Percentiles rank a stretch among this genome's conserved stretches.
These are phyloP conservation scores for Neopelma chrysocephalum DNA, from an alignment of 2,797 vertebrate species.

Conservation along the genomic window DNA sequence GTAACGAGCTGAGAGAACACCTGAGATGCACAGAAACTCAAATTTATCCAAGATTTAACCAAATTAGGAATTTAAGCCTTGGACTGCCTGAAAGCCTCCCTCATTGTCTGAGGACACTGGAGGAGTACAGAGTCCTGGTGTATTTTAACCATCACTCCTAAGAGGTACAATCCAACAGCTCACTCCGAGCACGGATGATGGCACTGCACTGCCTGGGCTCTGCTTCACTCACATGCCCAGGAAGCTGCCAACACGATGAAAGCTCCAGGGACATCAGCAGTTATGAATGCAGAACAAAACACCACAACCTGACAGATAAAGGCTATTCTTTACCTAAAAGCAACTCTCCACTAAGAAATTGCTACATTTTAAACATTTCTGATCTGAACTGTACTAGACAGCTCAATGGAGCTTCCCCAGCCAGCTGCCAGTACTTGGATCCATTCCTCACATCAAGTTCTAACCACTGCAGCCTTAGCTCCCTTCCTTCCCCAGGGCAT, in stretches of 20 bases:
- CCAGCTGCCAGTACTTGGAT: not conserved
- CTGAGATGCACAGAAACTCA: not conserved
- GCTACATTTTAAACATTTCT: not conserved
- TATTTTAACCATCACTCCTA: not conserved
- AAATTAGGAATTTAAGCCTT: not conserved
- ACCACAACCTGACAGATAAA: not conserved
- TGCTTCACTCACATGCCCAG: not conserved
- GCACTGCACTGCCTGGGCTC: not conserved
- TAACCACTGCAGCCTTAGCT: not conserved
- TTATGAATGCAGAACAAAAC: not conserved
- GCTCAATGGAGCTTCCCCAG: not conserved
- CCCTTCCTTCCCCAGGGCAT: not conserved
- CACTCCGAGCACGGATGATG: not conserved
- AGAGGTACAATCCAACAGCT: not conserved
- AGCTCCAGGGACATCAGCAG: not conserved
- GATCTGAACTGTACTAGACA: not conserved
- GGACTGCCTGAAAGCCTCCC: not conserved
- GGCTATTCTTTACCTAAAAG: not conserved
- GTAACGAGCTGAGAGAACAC: not conserved
- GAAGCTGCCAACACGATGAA: not conserved
- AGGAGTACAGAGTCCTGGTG: not conserved
- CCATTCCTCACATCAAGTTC: not conserved
- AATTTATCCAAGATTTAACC: not conserved
- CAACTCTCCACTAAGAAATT: not conserved
- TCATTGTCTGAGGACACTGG: not conserved